Base-by-base conservation (phyloP, 1,140 invertebrate genomes). In the Dinoponera quadriceps region DNA sequence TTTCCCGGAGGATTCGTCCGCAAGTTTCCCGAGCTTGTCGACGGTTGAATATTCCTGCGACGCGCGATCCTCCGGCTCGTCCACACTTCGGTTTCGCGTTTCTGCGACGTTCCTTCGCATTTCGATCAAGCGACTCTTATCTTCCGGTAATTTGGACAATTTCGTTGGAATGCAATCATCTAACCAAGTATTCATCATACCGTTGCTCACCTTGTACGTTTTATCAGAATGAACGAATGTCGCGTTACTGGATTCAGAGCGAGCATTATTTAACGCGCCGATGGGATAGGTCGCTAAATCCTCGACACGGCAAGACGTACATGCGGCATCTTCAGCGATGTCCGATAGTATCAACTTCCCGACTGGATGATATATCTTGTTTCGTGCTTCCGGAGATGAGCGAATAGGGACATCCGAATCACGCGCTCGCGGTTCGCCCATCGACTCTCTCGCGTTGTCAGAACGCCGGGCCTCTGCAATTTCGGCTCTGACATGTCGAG, bases 331-430 rank as follows among this genome's bases (percentile, higher is more conserved):
- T 7, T 38, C n/a, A 14, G 29, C 5, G 60, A 25, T 16, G 5
- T 14, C 20, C 18, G 22, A 49, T 22, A n/a, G 44, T 29, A 77
- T 14, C 29, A 77, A 25, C 13, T 33, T 55, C 25, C 54, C 5
- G 0, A 78, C 69, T 18, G 68, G 55, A 38, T 55, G 63, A 57
- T 3, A 69, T 25, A 69, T 44, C 22, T 55, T 44, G 5, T 13
- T 69, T 44, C 22, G 49, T 18, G 22, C 55, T 78, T 78, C 51
- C n/a, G 75, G 4, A 2, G 63, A 69, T 66, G 65, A 55, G 44
- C 33, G 63, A 44, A 25, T 7, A 13, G 57, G 18, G 14, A 78
- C 16, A 16, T 69, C 14, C 7, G 16, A 78, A 2, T 69, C 33
- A 13, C 25, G 44, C 13, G 18, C n/a, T 27, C 14, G 20, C 14